Base-by-base conservation (phyloP, 2,888 invertebrate genomes). In the Eupsilia transversa region DNA sequence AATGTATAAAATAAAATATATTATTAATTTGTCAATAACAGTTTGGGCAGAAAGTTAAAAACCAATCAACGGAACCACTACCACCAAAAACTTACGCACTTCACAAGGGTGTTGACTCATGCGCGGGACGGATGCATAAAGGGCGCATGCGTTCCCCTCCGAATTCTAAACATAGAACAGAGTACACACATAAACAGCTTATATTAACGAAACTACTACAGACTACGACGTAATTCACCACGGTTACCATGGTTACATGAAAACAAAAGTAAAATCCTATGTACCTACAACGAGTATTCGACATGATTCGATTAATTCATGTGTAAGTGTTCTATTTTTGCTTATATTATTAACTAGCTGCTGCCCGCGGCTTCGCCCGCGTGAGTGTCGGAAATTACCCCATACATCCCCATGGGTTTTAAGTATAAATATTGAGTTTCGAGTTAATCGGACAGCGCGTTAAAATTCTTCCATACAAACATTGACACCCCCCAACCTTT, bases 111-210 rank as follows among this genome's bases (percentile, higher is more conserved):
- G 80, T 73, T 86, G 79, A 85, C 80, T 84, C 89, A 89, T 89
- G 90, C 90, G 91, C 89, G 75, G 72, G 65, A 68, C 72, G 74
- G 84, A 77, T 77, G 77, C 71, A 73, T 75, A 83, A 85, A 87
- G 86, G 83, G 88, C 92, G 92, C 91, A 89, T 88, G 91, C 91
- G 92, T 88, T 85, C 87, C 91, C 91, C 87, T 86, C 80, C 87
- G 79, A 76, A 38, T 63, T 74, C 80, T 82, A 86, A 83, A 86
- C 83, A 88, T 86, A 87, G 86, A 87, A 79, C 74, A 30, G 54
- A 30, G 54, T 38, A 61, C 41, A 70, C 61, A 60, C 23, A 38
- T 10, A 52, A 7, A 52, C 27, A 59, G 33, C 23, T 2, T 33
- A 67, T 59, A 38, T 35, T 46, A 69, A 60, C n/a, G 17, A 68